phyloP scores from a whole-genome alignment of 2,797 vertebrate genomes.

The Carcharodon carcharias region DNA sequence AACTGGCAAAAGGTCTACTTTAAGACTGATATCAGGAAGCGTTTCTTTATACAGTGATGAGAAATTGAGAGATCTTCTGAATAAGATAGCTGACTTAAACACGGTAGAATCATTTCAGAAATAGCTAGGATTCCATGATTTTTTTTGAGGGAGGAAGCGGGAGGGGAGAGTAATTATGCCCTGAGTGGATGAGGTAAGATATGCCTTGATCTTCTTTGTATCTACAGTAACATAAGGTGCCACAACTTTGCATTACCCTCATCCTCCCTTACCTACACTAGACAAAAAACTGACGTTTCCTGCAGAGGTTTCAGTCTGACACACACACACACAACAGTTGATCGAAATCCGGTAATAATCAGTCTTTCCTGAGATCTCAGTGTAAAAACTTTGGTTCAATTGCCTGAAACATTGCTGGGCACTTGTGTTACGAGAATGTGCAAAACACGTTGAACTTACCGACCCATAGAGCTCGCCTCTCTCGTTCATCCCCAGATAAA shows the following conservation, averaged over 20 bases:
- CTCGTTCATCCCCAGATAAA: slow-evolving; percentile 98
- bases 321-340: neutral
- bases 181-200: neutral
- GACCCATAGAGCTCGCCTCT: slow-evolving; percentile 96
- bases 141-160: neutral
- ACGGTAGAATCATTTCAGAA: neutral
- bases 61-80: neutral
- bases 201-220: neutral
- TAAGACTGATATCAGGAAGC: neutral
- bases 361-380: neutral
- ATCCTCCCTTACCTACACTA: too few relatives aligned
- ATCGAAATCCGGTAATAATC: neutral
- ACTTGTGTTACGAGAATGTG: neutral
- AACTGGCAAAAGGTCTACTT: neutral
- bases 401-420: neutral
- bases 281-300: neutral
- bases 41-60: neutral
- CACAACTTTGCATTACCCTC: neutral
- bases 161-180: neutral
- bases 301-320: neutral
- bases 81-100: neutral
- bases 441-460: slow-evolving; percentile 68
- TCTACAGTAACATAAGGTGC: neutral
- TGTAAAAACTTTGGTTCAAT: neutral
- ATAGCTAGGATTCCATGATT: neutral